Conservation (phyloP, 2,888 invertebrate species). For the Ophioninae sp. region DNA sequence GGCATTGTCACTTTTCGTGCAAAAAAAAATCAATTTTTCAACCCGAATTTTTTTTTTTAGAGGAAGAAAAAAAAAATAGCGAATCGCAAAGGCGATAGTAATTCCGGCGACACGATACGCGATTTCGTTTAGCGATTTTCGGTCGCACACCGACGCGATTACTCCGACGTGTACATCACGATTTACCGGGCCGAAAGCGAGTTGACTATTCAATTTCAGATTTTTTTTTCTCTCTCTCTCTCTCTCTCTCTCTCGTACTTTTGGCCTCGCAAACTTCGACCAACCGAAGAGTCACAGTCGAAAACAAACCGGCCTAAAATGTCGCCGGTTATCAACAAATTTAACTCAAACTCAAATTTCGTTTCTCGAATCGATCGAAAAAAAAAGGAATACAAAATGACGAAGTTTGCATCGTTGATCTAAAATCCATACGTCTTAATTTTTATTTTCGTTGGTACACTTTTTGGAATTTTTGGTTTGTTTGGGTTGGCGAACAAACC, state of each 20-base stretch:
- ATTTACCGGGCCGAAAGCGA: neutral
- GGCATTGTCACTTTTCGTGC: conserved; percentile 41
- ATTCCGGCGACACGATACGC: neutral
- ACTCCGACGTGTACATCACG: neutral
- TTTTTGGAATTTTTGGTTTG: too few species aligned
- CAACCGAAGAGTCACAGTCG: neutral
- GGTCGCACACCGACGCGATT: conserved; percentile 29
- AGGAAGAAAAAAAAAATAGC: conserved; percentile 4
- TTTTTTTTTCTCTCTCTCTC: conserved; percentile 1
- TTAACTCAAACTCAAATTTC: too few species aligned
- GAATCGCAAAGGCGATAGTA: conserved; percentile 11
- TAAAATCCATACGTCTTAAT: too few species aligned
- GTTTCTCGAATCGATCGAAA: too few species aligned
- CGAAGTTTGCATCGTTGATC: too few species aligned
- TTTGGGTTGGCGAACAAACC: too few species aligned
- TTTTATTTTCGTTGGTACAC: too few species aligned
- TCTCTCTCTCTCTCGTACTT: conserved; percentile 1
- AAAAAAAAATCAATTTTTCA: conserved; percentile 6
- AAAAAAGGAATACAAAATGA: too few species aligned
- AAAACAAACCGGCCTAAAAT: neutral
- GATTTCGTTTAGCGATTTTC: neutral
- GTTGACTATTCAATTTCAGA: too few species aligned
- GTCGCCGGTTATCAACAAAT: neutral
- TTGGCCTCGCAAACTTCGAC: conserved; percentile 1
- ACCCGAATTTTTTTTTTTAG: neutral